phyloP scores from a whole-genome alignment of 1,140 invertebrate genomes.

The Oreohelix idahoensis region DNA sequence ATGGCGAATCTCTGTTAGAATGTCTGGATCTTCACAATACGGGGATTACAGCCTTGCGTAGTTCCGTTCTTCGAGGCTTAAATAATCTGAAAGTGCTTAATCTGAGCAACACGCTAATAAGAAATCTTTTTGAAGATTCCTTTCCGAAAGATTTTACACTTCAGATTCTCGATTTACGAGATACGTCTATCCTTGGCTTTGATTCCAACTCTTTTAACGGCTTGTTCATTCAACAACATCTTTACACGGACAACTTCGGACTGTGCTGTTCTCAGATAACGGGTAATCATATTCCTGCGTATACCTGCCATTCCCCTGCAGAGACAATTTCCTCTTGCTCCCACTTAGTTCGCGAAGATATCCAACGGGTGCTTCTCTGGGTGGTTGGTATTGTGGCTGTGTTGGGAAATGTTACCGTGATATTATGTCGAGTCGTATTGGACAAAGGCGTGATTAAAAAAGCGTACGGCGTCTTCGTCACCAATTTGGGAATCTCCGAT shows the following conservation, averaged over 20 bases:
- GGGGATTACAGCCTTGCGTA: background rate
- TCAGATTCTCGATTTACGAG: background rate
- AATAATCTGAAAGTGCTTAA: background rate
- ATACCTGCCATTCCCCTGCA: conserved; percentile 45
- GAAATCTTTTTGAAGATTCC: background rate
- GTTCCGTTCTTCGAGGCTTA: background rate
- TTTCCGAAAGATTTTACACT: background rate
- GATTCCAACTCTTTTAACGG: background rate
- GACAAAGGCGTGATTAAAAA: conserved; percentile 30
- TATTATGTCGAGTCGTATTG: conserved; percentile 44
- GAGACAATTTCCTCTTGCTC: conserved; percentile 55
- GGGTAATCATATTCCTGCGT: conserved; percentile 32
- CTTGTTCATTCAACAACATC: background rate
- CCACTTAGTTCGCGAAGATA: conserved; percentile 47
- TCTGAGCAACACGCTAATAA: background rate
- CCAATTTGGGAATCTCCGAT: conserved; percentile 61
- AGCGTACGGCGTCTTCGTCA: conserved; percentile 54
- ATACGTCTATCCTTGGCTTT: background rate
- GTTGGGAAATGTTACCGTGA: conserved; percentile 48
- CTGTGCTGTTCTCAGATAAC: conserved; percentile 54
- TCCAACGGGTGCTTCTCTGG: conserved; percentile 55
- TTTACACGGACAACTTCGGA: conserved; percentile 49
- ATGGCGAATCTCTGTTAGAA: background rate
- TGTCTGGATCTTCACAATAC: background rate
- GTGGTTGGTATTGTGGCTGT: conserved; percentile 49